phyloP scores from a whole-genome alignment of 2,113 vertebrate genomes.

The Panurus biarmicus region DNA sequence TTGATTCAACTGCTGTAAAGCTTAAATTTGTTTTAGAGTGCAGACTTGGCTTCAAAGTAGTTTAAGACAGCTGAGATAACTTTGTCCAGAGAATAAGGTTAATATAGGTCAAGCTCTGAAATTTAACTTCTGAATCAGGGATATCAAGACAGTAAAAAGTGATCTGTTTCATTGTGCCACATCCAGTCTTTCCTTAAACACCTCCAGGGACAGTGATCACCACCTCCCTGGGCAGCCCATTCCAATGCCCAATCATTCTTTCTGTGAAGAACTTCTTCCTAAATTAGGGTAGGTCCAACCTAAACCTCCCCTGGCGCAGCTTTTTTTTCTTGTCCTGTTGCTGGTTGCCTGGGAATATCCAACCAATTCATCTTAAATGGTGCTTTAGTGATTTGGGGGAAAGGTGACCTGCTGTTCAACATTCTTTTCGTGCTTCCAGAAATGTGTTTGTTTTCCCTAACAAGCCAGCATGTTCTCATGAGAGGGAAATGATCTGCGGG shows the following conservation, averaged over 20 bases:
- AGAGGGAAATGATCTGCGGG: background rate
- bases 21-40: background rate
- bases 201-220: background rate
- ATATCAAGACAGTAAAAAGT: background rate
- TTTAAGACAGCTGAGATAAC: background rate
- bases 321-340: background rate
- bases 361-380: background rate
- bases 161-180: background rate
- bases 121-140: background rate
- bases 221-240: background rate
- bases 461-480: background rate
- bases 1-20: background rate
- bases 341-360: background rate
- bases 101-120: background rate
- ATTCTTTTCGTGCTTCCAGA: background rate
- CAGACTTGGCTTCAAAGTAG: background rate
- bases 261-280: background rate
- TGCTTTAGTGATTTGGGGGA: background rate
- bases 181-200: background rate
- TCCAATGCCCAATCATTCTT: background rate
- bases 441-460: background rate
- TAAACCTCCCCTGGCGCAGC: fast-evolving
- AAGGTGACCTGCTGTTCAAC: background rate
- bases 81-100: background rate
- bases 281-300: background rate